Conservation (phyloP, 2,797 vertebrate genomes). For the Danio aesculapii region DNA sequence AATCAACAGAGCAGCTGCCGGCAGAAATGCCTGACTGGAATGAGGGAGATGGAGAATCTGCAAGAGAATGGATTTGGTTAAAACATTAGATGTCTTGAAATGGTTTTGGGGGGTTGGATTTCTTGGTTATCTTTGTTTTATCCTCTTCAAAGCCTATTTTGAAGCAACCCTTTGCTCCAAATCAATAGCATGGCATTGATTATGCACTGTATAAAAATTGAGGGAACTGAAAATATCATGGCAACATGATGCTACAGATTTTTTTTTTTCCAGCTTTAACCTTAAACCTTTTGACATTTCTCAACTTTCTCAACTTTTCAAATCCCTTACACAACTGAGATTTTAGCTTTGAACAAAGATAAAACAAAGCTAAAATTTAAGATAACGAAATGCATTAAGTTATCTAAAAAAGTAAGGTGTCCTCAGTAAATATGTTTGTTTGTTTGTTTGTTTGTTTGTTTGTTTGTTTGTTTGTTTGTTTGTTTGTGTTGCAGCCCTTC, state of each 20-base stretch:
- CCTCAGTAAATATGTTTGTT: background rate
- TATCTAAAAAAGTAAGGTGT: background rate
- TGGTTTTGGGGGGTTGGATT: background rate
- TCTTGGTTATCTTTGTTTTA: background rate
- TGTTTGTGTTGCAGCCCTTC: no score
- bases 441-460: no score
- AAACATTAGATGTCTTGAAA: background rate
- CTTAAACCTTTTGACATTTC: background rate
- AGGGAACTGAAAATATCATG: background rate
- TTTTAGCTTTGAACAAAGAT: background rate
- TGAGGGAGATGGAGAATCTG: constrained; percentile 4
- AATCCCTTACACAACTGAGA: background rate
- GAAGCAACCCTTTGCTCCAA: background rate
- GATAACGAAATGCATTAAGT: no score
- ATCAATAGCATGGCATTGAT: background rate
- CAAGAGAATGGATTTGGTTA: background rate
- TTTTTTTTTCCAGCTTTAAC: background rate
- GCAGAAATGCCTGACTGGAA: constrained; percentile 12
- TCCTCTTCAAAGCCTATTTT: background rate
- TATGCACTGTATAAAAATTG: background rate
- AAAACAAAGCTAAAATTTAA: background rate
- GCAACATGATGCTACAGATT: background rate
- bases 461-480: no score
- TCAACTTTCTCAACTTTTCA: background rate
- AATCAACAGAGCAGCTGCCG: constrained; percentile 26